A percentile compares a stretch with the other conserved stretches of the same genome.
These are phyloP conservation scores for Coracias cyanogaster DNA, from an alignment of 2,797 vertebrate species.

Conservation along the genomic window DNA sequence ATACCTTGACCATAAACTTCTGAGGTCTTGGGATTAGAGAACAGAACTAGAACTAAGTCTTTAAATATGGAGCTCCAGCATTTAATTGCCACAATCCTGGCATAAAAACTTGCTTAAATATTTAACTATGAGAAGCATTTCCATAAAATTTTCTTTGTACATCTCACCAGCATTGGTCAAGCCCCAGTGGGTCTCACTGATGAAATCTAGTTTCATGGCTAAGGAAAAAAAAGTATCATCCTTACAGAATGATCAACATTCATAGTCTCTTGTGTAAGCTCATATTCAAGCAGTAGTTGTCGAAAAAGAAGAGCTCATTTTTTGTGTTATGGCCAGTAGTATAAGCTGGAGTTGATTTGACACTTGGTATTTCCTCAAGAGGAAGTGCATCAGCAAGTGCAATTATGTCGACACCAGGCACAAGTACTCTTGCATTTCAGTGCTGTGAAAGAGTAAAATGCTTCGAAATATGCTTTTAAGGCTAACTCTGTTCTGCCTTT, in stretches of 20 bases:
- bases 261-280: not conserved
- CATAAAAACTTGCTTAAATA: not conserved
- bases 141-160: not conserved
- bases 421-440: not conserved
- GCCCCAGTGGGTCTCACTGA: slow-evolving; percentile 6
- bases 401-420: fast-evolving
- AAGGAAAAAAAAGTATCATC: not conserved
- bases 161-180: slow-evolving; percentile 17
- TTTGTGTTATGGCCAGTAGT: not conserved
- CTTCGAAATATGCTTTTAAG: not conserved
- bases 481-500: not conserved
- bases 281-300: not conserved
- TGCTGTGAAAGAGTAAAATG: not conserved
- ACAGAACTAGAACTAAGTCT: not conserved
- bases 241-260: not conserved
- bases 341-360: not conserved
- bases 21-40: not conserved
- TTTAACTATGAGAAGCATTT: not conserved
- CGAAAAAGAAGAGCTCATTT: not conserved
- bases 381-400: not conserved
- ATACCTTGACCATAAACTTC: not conserved
- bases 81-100: not conserved
- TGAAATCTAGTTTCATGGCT: not conserved
- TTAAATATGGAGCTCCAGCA: not conserved
- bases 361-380: not conserved